Base-by-base conservation (phyloP, 2,888 invertebrate species). In the Andrena hattorfiana region DNA sequence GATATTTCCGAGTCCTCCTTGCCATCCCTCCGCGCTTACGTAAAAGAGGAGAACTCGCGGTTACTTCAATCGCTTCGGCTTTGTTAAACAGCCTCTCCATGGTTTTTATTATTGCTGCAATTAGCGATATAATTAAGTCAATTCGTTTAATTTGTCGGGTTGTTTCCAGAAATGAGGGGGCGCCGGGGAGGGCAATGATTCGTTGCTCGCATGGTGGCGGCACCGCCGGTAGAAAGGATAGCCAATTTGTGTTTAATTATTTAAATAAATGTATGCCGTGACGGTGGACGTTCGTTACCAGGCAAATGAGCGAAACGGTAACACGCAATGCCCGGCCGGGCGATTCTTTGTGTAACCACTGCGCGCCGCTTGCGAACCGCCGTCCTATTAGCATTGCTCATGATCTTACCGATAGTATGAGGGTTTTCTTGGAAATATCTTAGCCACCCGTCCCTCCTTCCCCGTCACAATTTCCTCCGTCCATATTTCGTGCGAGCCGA, bases 391-490 rank as follows among this genome's bases (percentile, higher is more conserved):
- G 86, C 90, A 89, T 90, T 76, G 85, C 88, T 88, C 87, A 85
- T 84, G 92, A 97, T 95, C 67, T 96, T 95, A 67, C 96, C 96
- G 70, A 96, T 96, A 69, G 96, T 95, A 70, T 68, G 62, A 84
- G 74, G 64, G 51, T 85, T 85, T 88, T 88, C 89, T 80, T 30
- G 79, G 89, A 89, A 89, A 81, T 54, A 51, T 35, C 32, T 56
- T 66, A 67, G 28, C 51, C 42, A 16, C 42, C 42, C 42, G 5
- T 42, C 48, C 23, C 64, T 23, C 51, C 51, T 42, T 42, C 32
- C n/a, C 20, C 42, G 49, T 75, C 70, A 70, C 64, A 80, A 60
- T 77, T 80, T 70, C 77, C 68, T 73, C 76, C 59, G 42, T 74
- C 42, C 67, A 48, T 68, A 68, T 70, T 66, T 76, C 77, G 60